Percentiles rank a stretch among this genome's conserved stretches.
Evolutionary conservation across 35 echinoderm and acorn worm genomes (phyloP).

Genomic region (Anneissia japonica): DNA sequence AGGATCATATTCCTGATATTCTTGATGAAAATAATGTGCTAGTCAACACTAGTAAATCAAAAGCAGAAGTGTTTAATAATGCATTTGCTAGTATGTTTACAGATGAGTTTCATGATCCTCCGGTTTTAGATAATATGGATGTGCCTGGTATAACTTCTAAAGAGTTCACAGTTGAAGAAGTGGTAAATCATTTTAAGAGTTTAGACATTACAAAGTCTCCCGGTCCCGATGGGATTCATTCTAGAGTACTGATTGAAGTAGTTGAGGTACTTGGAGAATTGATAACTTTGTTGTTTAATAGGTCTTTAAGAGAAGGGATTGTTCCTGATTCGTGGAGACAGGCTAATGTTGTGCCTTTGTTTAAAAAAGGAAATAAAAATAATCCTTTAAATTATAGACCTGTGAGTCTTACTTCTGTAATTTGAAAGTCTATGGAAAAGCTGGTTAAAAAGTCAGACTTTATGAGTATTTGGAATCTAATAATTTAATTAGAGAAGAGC

Average conservation of each 20-base stretch:
- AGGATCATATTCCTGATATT: background rate
- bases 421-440: constrained; percentile 23
- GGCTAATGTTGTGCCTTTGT: background rate
- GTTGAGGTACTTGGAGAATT: background rate
- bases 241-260: background rate
- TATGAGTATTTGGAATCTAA: constrained; percentile 13
- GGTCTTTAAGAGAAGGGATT: background rate
- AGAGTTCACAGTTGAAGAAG: background rate
- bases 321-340: background rate
- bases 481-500: constrained; percentile 5
- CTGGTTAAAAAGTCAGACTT: constrained; percentile 16
- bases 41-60: background rate
- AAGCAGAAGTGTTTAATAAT: background rate
- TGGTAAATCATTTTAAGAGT: no score
- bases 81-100: background rate
- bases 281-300: constrained; percentile 7
- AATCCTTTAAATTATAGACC: background rate
- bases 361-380: background rate
- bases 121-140: background rate
- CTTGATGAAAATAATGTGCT: background rate
- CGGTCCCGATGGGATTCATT: background rate
- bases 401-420: background rate
- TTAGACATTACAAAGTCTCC: background rate
- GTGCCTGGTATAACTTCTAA: background rate
- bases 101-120: background rate